Base-by-base conservation (phyloP, 2,113 vertebrate genomes). In the Agapornis roseicollis region DNA sequence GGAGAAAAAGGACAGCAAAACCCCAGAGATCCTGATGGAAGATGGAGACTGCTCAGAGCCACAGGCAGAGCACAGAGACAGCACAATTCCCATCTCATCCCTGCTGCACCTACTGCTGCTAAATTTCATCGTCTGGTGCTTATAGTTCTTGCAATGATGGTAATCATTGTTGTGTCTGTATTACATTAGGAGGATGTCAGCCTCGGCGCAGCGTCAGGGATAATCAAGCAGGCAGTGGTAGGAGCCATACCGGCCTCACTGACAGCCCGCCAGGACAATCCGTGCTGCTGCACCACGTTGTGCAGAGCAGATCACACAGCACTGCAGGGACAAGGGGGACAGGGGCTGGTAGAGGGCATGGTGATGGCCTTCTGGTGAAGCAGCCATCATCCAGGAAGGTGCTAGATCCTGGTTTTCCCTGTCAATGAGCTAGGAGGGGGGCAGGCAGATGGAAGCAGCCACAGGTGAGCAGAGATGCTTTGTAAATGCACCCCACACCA, bases 41-140 rank as follows among this genome's bases (percentile, higher is more conserved):
- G 70, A 55, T 7, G 22, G 33, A 69, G 39, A 44, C 46, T 28
- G 50, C 56, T 85, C 42, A 53, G 35, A 24, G 58, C 69, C 80
- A 80, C 8, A 27, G 69, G 81, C 72, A 69, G 79, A 87, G 88
- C 50, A 61, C 39, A 47, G 78, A 80, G 85, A 79, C 80, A 93
- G 80, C 86, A 93, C 14, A 7, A 92, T 86, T 92, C 39, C 88
- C 80, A 88, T 91, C 80, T 92, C 24, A 0, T 88, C 64, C 37
- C 56, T 6, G 41, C 79, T 74, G 80, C 65, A 88, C 63, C 86
- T 88, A 89, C 78, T 87, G 78, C 80, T 91, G 93, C 90, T 96
- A 94, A 91, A 94, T 94, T 91, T 95, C 94, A 94, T 93, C 60
- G 37, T 93, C 97, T 90, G 86, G 63, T 96, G 96, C 93, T 95